Evolutionary conservation across 2,113 vertebrate genomes (phyloP).

Genomic region (Takifugu flavidus): DNA sequence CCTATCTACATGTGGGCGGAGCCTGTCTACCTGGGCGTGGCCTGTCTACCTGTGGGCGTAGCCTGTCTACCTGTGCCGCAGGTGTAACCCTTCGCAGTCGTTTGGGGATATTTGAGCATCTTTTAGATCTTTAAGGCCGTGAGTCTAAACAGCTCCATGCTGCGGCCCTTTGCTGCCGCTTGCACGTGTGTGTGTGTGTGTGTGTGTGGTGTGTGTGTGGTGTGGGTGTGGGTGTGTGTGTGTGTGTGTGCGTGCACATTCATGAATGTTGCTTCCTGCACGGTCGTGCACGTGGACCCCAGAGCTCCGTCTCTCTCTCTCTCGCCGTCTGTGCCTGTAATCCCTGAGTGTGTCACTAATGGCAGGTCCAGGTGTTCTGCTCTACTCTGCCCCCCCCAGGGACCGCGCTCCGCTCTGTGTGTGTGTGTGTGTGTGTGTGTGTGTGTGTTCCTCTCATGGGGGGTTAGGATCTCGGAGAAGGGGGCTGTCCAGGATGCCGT

Average conservation of each 20-base stretch:
- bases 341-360: constrained; percentile 77
- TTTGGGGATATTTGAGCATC: too few relatives aligned
- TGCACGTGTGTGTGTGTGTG: constrained; percentile 8
- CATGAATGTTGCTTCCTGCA: constrained; percentile 38
- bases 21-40: too few relatives aligned
- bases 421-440: constrained; percentile 19
- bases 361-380: constrained; percentile 81
- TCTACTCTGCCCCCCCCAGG: constrained; percentile 64
- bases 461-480: constrained; percentile 58
- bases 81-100: too few relatives aligned
- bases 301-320: constrained; percentile 53
- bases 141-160: too few relatives aligned
- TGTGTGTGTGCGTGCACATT: constrained; percentile 57
- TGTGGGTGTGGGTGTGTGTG: constrained; percentile 68
- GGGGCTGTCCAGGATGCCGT: constrained; percentile 60
- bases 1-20: too few relatives aligned
- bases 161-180: neutral
- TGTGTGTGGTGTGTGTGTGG: constrained; percentile 4
- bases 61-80: too few relatives aligned
- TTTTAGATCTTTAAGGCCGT: too few relatives aligned
- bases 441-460: constrained; percentile 44
- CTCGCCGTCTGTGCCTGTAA: constrained; percentile 73
- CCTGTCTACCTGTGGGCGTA: too few relatives aligned
- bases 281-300: constrained; percentile 34
- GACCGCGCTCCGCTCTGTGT: constrained; percentile 36